Conservation (phyloP, 1,140 invertebrate species). For the Philaenus spumarius region DNA sequence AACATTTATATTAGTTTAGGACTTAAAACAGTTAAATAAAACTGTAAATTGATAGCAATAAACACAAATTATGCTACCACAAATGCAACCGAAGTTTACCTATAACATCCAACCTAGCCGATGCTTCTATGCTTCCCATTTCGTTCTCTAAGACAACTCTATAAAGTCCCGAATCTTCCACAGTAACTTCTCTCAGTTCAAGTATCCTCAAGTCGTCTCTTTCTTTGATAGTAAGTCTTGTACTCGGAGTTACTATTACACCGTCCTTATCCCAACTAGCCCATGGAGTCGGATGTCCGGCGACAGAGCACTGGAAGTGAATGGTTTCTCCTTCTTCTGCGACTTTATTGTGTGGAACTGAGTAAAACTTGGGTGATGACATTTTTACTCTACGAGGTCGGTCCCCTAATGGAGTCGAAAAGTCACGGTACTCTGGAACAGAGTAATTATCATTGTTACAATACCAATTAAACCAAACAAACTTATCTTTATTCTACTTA, state of each 20-base stretch:
- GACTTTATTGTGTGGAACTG: slow-evolving; percentile 76
- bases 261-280: slow-evolving; percentile 72
- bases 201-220: slow-evolving; percentile 67
- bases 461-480: background rate
- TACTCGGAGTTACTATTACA: slow-evolving; percentile 50
- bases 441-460: background rate
- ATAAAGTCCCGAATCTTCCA: slow-evolving; percentile 74
- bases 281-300: slow-evolving; percentile 68
- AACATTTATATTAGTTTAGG: too few relatives aligned
- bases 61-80: too few relatives aligned
- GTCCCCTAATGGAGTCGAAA: background rate
- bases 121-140: slow-evolving; percentile 70
- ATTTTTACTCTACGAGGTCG: slow-evolving; percentile 29
- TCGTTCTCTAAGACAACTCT: slow-evolving; percentile 74
- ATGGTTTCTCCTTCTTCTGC: slow-evolving; percentile 76
- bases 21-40: too few relatives aligned
- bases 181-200: slow-evolving; percentile 66
- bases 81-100: slow-evolving; percentile 37
- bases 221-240: slow-evolving; percentile 61
- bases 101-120: slow-evolving; percentile 73
- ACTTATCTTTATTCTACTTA: too few relatives aligned
- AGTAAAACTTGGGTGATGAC: slow-evolving; percentile 73
- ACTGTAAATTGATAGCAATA: too few relatives aligned
- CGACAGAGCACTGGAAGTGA: slow-evolving; percentile 69
- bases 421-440: slow-evolving; percentile 8